Percentiles rank a stretch among this genome's conserved stretches.
phyloP scores from a whole-genome alignment of 2,888 invertebrate species.

The Drosophila setosimentum region DNA sequence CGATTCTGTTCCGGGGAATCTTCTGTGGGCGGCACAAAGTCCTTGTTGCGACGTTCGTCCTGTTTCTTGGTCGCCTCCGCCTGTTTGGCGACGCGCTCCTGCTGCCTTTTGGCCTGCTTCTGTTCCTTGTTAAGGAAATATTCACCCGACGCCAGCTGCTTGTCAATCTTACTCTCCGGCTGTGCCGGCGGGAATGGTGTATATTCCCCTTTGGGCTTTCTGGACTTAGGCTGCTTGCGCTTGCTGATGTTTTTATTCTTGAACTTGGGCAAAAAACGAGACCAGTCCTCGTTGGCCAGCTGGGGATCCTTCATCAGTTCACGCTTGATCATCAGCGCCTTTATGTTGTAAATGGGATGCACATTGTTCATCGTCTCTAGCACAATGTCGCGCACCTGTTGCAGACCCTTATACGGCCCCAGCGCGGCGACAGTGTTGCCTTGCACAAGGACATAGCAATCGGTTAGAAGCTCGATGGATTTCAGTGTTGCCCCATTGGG shows the following conservation, averaged over 20 bases:
- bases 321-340: conserved; percentile 98
- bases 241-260: conserved; percentile 94
- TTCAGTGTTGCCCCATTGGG: conserved; percentile 99
- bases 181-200: conserved; percentile 99
- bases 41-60: conserved; percentile 91
- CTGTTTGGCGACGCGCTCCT: conserved; percentile 92
- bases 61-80: conserved; percentile 90
- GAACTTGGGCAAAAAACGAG: conserved; percentile 97
- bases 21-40: conserved; percentile 93
- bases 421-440: conserved; percentile 98
- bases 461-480: conserved; percentile 97
- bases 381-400: conserved; percentile 94
- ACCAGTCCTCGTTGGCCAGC: conserved; percentile 97
- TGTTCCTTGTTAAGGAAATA: conserved; percentile 97
- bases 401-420: conserved; percentile 97
- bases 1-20: conserved; percentile 38
- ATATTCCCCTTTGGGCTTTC: conserved; percentile 95
- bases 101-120: conserved; percentile 89
- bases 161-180: conserved; percentile 96
- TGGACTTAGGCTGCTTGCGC: conserved; percentile 94
- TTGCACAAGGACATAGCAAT: conserved; percentile 98
- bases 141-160: conserved; percentile 97
- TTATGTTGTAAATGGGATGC: conserved; percentile 99
- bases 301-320: conserved; percentile 97
- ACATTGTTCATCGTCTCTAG: conserved; percentile 99